Conservation (phyloP, 2,113 vertebrate genomes). For the Corythornis vintsioides region DNA sequence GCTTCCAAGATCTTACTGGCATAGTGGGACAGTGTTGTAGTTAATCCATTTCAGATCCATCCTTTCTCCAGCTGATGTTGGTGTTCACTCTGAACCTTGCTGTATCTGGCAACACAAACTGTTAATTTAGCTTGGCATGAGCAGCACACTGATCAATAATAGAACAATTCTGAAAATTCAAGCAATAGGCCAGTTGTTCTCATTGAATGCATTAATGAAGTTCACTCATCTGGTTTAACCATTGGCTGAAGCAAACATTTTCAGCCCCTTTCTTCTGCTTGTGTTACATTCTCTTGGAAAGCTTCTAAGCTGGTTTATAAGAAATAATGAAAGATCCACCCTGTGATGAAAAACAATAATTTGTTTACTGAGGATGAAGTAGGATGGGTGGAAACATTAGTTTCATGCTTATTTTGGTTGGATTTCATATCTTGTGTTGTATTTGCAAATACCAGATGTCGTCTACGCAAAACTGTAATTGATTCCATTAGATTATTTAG, state of each 20-base stretch:
- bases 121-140: neutral
- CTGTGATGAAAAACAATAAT: neutral
- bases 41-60: neutral
- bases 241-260: neutral
- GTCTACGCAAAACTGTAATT: conserved; percentile 30
- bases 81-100: neutral
- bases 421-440: neutral
- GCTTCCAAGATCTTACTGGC: neutral
- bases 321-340: neutral
- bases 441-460: conserved; percentile 53
- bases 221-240: neutral
- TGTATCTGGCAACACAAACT: neutral
- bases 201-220: neutral
- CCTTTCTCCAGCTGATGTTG: neutral
- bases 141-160: neutral
- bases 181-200: neutral
- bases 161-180: neutral
- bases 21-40: neutral
- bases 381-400: neutral
- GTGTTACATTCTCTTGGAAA: neutral
- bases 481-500: conserved; percentile 48
- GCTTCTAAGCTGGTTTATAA: neutral
- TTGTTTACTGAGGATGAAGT: neutral
- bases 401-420: conserved; percentile 21
- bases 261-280: neutral